Conservation (phyloP, 2,888 invertebrate species). For the Formica aserva region DNA sequence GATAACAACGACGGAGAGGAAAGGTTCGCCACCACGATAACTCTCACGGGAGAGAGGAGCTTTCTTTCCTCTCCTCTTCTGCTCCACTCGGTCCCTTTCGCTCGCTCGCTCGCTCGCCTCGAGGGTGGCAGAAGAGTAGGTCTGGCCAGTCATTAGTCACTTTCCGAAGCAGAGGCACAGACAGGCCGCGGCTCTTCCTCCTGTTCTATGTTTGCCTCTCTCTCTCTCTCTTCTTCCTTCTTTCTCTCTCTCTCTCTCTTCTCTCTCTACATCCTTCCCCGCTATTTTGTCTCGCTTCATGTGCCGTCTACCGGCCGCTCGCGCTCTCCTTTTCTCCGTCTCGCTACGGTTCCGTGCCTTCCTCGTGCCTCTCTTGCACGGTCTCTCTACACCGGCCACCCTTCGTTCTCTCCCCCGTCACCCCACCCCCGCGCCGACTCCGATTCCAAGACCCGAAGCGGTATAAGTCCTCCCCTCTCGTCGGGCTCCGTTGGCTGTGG, state of each 20-base stretch:
- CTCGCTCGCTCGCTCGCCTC: slow-evolving; percentile 73
- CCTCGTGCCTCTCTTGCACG: slow-evolving; percentile 67
- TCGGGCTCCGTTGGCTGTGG: slow-evolving; percentile 74
- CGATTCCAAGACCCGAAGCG: slow-evolving; percentile 73
- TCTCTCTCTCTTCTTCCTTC: slow-evolving; percentile 22
- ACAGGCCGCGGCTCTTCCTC: slow-evolving; percentile 81
- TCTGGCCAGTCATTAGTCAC: slow-evolving; percentile 85
- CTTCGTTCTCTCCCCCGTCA: slow-evolving; percentile 58
- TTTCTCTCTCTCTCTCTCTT: slow-evolving; percentile 57
- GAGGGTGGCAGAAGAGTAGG: slow-evolving; percentile 82
- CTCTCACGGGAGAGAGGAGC: slow-evolving; percentile 67
- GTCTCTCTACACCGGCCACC: slow-evolving; percentile 74
- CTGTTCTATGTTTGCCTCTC: slow-evolving; percentile 57
- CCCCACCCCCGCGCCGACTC: slow-evolving; percentile 51
- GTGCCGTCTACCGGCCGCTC: slow-evolving; percentile 57
- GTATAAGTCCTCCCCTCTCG: slow-evolving; percentile 75
- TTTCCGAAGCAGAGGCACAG: slow-evolving; percentile 86
- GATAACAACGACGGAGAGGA: slow-evolving; percentile 72
- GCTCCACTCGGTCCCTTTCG: slow-evolving; percentile 30
- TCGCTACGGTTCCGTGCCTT: slow-evolving; percentile 61
- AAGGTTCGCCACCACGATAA: slow-evolving; percentile 70
- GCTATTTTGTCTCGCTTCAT: slow-evolving; percentile 40
- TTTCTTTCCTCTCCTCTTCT: slow-evolving; percentile 10
- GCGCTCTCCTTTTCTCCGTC: slow-evolving; percentile 56
- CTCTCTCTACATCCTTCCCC: slow-evolving; percentile 50